Conservation (phyloP, 2,113 vertebrate genomes). For the Callorhinus ursinus region DNA sequence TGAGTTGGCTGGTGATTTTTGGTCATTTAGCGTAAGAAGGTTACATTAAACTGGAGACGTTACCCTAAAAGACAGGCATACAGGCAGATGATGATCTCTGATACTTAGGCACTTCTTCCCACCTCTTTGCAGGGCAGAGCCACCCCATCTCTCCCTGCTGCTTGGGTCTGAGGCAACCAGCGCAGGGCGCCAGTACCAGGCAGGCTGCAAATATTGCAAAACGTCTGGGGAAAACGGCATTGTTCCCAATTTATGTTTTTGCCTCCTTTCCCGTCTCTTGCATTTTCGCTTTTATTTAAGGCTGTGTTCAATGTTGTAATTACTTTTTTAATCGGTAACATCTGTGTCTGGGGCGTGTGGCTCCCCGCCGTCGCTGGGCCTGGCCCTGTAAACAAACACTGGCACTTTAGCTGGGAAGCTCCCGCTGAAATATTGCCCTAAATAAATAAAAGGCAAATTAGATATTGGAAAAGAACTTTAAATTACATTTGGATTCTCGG, state of each 20-base stretch:
- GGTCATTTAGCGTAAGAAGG: background rate
- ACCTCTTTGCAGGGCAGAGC: background rate
- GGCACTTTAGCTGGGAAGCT: conserved; percentile 58
- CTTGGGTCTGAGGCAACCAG: background rate
- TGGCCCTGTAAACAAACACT: conserved; percentile 61
- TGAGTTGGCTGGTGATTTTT: background rate
- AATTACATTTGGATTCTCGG: conserved; percentile 80
- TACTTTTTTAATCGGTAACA: conserved; percentile 68
- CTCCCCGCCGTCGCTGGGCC: background rate
- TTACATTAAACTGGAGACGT: background rate
- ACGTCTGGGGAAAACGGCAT: conserved; percentile 8
- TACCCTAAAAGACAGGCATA: background rate
- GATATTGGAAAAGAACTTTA: conserved; percentile 82
- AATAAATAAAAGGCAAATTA: conserved; percentile 83
- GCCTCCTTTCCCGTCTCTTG: conserved; percentile 58
- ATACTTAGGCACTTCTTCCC: background rate
- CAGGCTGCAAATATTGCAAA: conserved; percentile 27
- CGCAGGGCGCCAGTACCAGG: background rate
- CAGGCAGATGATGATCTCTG: background rate
- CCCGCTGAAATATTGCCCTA: conserved; percentile 70
- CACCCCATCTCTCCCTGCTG: background rate
- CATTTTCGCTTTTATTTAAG: conserved; percentile 77
- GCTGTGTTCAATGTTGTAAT: conserved; percentile 74
- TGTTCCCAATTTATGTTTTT: conserved; percentile 66
- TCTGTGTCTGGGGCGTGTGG: conserved; percentile 37